Base-by-base conservation (phyloP, 2,888 invertebrate genomes). In the Papilio elwesi region DNA sequence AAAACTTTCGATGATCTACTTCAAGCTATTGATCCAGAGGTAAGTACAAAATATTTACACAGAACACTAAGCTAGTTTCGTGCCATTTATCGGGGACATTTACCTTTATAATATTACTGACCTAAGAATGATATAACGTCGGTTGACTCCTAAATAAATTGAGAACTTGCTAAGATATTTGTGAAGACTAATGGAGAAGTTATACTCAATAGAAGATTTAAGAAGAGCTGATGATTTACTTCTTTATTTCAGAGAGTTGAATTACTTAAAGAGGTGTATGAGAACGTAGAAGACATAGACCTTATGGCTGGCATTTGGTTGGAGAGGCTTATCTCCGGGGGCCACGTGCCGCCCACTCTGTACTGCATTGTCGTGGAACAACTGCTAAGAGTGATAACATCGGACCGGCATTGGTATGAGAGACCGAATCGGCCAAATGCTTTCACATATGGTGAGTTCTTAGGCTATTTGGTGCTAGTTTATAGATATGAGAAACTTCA, bases 321-420 rank as follows among this genome's bases (percentile, higher is more conserved):
- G 0, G 98, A 98, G 85, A 95, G 95, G 73, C 96, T 96, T 0
- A 92, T 97, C 64, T 95, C 96, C 6, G 97, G 97, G 48, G 97
- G 97, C 57, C 96, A 97, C 94, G 94, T 97, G 51, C 98, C 98
- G n/a, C 97, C 97, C 0, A 97, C 98, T 6, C 97, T 98, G 84
- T 97, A 97, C 75, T 98, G 98, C 82, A 94, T 98, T 74, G 97
- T 98, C 77, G 97, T 96, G 9, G 96, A 97, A n/a, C 98, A 98
- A 88, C 96, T 98, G 88, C 95, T 96, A 78, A 96, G 97, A 79
- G 94, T 96, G 3, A 94, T 97, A 77, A 94, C 96, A 67, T 97
- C 97, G 57, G 98, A 98, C 87, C 95, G 98, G 80, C 98, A 98
- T 90, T 98, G 98, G 98, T 93, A 86, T 51, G 90, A 90, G 71